These are phyloP conservation scores for Coenonympha arcania DNA, from an alignment of 2,888 invertebrate species.

Conservation along the genomic window DNA sequence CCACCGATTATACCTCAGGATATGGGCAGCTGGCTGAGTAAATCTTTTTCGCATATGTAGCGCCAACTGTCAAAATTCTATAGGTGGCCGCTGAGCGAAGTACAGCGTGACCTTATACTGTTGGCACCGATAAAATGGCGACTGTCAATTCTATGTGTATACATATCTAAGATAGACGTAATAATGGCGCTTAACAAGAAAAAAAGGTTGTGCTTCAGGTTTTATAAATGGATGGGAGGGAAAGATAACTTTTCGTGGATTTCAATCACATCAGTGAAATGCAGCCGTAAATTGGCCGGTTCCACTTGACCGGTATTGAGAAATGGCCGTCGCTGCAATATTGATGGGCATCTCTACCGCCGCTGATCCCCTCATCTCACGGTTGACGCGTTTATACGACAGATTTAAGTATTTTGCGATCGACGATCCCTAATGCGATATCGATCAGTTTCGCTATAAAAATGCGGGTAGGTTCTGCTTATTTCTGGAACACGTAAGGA, in stretches of 20 bases:
- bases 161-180: too few relatives aligned
- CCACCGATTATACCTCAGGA: too few relatives aligned
- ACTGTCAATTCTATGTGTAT: too few relatives aligned
- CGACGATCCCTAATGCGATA: slow-evolving; percentile 11
- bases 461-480: background rate
- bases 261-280: slow-evolving; percentile 70
- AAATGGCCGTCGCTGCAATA: slow-evolving; percentile 61
- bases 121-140: too few relatives aligned
- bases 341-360: slow-evolving; percentile 56
- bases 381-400: slow-evolving; percentile 65
- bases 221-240: background rate
- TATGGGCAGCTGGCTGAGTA: too few relatives aligned
- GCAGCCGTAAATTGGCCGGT: slow-evolving; percentile 71
- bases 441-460: background rate
- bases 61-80: too few relatives aligned
- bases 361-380: slow-evolving; percentile 47
- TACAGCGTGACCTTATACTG: too few relatives aligned
- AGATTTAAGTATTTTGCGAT: slow-evolving; percentile 33
- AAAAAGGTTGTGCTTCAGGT: background rate
- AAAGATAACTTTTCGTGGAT: slow-evolving; percentile 57
- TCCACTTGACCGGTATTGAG: slow-evolving; percentile 70
- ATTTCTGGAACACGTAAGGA: too few relatives aligned
- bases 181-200: background rate
- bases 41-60: too few relatives aligned
- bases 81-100: too few relatives aligned